A percentile compares a stretch with the other conserved stretches of the same genome.
Evolutionary conservation across 2,113 vertebrate genomes (phyloP).

Genomic region (Hemibagrus wyckioides): DNA sequence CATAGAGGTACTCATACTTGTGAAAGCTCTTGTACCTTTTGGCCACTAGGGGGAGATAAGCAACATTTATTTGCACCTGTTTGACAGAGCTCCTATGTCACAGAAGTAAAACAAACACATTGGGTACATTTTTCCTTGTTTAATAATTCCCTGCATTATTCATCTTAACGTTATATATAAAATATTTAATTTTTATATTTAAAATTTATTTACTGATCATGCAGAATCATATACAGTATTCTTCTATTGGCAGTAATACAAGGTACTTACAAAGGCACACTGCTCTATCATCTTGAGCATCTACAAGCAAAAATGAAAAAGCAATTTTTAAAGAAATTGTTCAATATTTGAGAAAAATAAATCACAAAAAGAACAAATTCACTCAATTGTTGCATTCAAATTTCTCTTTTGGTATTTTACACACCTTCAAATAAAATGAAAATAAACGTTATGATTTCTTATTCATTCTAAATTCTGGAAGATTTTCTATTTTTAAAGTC

Average conservation of each 20-base stretch:
- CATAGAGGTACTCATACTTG: slow-evolving; percentile 87
- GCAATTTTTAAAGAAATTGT: neutral
- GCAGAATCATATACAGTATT: neutral
- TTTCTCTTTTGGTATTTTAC: neutral
- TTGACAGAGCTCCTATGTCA: too few relatives aligned
- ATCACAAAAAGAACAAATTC: neutral
- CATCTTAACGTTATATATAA: neutral
- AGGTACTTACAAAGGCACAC: slow-evolving; percentile 70
- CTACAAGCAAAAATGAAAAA: slow-evolving; percentile 53
- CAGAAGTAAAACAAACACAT: neutral
- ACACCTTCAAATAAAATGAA: neutral
- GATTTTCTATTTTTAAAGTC: neutral
- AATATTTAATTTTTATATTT: neutral
- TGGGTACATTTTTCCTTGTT: neutral
- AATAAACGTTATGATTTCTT: too few relatives aligned
- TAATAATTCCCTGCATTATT: neutral
- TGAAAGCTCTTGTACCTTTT: slow-evolving; percentile 84
- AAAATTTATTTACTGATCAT: neutral
- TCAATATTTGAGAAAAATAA: neutral
- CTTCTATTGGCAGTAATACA: neutral
- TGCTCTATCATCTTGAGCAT: slow-evolving; percentile 69
- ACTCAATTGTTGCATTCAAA: neutral
- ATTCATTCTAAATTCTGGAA: neutral
- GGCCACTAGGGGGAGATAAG: slow-evolving; percentile 73
- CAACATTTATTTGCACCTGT: neutral